Evolutionary conservation across 2,797 vertebrate species (phyloP).

Genomic region (Siniperca undulata): DNA sequence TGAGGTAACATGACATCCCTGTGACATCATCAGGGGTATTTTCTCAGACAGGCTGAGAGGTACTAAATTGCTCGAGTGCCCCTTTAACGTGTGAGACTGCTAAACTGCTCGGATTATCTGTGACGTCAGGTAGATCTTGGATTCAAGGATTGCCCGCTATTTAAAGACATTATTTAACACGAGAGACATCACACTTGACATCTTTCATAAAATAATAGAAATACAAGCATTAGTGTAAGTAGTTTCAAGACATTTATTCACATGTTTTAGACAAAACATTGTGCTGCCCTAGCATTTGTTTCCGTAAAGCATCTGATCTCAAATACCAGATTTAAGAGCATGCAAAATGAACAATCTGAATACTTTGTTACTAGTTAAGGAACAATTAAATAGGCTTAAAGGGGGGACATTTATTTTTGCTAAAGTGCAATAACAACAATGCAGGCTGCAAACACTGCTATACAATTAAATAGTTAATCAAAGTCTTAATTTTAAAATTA

Average conservation of each 20-base stretch:
- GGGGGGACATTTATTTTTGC: slow-evolving; percentile 51
- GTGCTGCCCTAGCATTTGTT: slow-evolving; percentile 72
- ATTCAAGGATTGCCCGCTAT: background rate
- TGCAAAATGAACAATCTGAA: slow-evolving; percentile 81
- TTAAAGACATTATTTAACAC: background rate
- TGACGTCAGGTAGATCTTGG: background rate
- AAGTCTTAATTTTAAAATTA: slow-evolving; percentile 38
- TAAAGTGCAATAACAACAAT: slow-evolving; percentile 78
- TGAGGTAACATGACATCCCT: no score
- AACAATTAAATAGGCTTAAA: slow-evolving; percentile 66
- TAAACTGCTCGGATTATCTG: background rate
- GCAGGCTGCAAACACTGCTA: slow-evolving; percentile 72
- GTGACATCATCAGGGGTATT: no score
- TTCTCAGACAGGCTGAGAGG: background rate
- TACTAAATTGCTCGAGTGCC: no score
- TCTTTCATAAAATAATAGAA: background rate
- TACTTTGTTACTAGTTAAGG: slow-evolving; percentile 59
- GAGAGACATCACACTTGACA: background rate
- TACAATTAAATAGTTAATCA: slow-evolving; percentile 39
- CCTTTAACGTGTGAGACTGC: background rate
- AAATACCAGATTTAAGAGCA: slow-evolving; percentile 84
- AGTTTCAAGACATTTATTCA: slow-evolving; percentile 84
- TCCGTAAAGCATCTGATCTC: slow-evolving; percentile 77
- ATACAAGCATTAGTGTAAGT: background rate
- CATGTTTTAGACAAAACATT: slow-evolving; percentile 79